A percentile compares a stretch with the other conserved stretches of the same genome.
Conservation (phyloP, 1,140 invertebrate species). For the Aradophagus sp. region DNA sequence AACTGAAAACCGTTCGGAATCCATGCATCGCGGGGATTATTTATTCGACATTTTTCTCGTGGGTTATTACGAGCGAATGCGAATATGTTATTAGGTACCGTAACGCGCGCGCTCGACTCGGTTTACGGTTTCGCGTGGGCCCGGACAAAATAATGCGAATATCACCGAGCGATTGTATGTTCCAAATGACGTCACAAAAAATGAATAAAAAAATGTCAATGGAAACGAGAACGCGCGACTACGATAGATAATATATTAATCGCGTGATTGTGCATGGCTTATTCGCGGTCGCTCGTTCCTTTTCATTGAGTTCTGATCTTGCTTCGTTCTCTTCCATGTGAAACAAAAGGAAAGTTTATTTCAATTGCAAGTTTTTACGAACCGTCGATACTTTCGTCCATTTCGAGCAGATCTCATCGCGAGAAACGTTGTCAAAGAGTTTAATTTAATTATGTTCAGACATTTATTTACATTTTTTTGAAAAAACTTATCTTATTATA, state of each 20-base stretch:
- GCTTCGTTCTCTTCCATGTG: constrained; percentile 6
- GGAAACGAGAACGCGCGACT: constrained; percentile 38
- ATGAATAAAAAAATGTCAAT: constrained; percentile 19
- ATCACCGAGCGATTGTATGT: constrained; percentile 15
- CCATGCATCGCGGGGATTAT: too few species aligned
- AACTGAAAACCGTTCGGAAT: too few species aligned
- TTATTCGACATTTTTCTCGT: constrained; percentile 33
- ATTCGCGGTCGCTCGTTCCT: constrained; percentile 11
- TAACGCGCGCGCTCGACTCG: constrained; percentile 19
- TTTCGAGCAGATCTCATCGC: too few species aligned
- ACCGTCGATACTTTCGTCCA: too few species aligned
- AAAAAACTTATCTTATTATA: too few species aligned
- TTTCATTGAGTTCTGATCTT: background rate
- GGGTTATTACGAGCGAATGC: constrained; percentile 31
- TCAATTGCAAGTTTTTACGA: too few species aligned
- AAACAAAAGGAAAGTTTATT: too few species aligned
- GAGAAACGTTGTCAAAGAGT: too few species aligned
- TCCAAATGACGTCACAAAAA: constrained; percentile 29
- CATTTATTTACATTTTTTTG: too few species aligned
- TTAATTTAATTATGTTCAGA: too few species aligned
- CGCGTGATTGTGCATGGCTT: constrained; percentile 29
- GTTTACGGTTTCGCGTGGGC: constrained; percentile 41
- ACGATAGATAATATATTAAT: constrained; percentile 25
- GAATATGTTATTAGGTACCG: constrained; percentile 35
- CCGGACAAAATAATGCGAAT: constrained; percentile 25